These are phyloP conservation scores for Scartelaos histophorus DNA, from an alignment of 2,113 vertebrate species.

Conservation along the genomic window DNA sequence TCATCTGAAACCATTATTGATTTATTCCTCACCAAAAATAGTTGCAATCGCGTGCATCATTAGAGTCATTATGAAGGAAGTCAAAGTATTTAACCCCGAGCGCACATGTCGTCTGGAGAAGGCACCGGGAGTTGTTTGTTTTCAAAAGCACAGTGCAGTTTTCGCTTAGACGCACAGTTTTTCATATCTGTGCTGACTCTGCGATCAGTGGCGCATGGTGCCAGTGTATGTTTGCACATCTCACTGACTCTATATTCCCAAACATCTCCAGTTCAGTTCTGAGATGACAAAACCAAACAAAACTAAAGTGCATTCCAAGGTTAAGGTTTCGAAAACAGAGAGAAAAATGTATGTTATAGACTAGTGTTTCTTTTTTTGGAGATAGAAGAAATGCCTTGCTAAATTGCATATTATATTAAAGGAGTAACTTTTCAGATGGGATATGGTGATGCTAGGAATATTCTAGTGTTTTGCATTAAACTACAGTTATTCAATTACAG, in stretches of 20 bases:
- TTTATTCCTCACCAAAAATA: slow-evolving; percentile 30
- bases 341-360: neutral
- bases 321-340: neutral
- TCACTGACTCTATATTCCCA: slow-evolving; percentile 12
- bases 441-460: too few relatives aligned
- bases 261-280: slow-evolving; percentile 11
- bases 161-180: slow-evolving; percentile 54
- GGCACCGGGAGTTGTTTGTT: slow-evolving; percentile 40
- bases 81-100: slow-evolving; percentile 50
- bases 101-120: slow-evolving; percentile 12
- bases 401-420: neutral
- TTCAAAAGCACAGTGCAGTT: slow-evolving; percentile 27
- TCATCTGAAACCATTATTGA: slow-evolving; percentile 26
- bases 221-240: slow-evolving; percentile 11
- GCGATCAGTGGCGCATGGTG: slow-evolving; percentile 23
- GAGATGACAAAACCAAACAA: slow-evolving; percentile 5
- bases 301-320: neutral
- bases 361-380: neutral
- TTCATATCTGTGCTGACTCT: slow-evolving; percentile 46
- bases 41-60: slow-evolving; percentile 46
- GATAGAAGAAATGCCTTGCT: neutral
- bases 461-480: too few relatives aligned
- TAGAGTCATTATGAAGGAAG: slow-evolving; percentile 21
- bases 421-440: neutral
- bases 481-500: too few relatives aligned